Base-by-base conservation (phyloP, 2,113 vertebrate genomes). In the Nothobranchius kuhntae region DNA sequence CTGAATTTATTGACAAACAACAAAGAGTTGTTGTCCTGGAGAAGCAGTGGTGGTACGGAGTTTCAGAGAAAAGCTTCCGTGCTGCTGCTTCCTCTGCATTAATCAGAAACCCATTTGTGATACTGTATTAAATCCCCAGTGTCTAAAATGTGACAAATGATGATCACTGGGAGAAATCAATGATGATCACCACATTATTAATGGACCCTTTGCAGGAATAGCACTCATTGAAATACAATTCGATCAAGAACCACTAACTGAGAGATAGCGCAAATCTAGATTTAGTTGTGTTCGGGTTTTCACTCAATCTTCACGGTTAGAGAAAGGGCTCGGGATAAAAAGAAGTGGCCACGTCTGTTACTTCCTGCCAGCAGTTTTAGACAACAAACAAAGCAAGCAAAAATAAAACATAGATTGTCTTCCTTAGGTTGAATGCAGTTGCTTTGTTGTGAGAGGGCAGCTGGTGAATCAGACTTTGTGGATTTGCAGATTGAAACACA, bases 61-160 rank as follows among this genome's bases (percentile, higher is more conserved):
- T 74, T 71, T 63, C 17, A 45, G 74, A 69, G 76, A 79, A 54
- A 30, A 51, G 73, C 62, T 58, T 77, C 78, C 63, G 64, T 62
- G 69, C 78, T 61, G 58, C 78, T 57, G 58, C 30, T 4, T 75
- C 53, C 64, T 75, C 47, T 45, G 68, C 74, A 87, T 89, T 90
- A 71, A 90, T 91, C 89, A 90, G 81, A 84, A 91, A 89, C 64
- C 78, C 82, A 87, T 92, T 91, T 84, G 83, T 86, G 73, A 83
- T 62, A 68, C 80, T 12, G 82, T 83, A 83, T 90, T 91, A 91
- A 91, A 89, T 77, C 78, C 75, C 15, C 44, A 48, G 86, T 78
- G 70, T 90, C 81, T 83, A 74, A 87, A 87, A 83, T 73, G 73
- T 89, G 80, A 89, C 71, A 74, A 91, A 87, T 86, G 78, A 87